Evolutionary conservation across 2,113 vertebrate genomes (phyloP), one percentile per base, ranked within the genome.

Genomic region (Bubalus kerabau): DNA sequence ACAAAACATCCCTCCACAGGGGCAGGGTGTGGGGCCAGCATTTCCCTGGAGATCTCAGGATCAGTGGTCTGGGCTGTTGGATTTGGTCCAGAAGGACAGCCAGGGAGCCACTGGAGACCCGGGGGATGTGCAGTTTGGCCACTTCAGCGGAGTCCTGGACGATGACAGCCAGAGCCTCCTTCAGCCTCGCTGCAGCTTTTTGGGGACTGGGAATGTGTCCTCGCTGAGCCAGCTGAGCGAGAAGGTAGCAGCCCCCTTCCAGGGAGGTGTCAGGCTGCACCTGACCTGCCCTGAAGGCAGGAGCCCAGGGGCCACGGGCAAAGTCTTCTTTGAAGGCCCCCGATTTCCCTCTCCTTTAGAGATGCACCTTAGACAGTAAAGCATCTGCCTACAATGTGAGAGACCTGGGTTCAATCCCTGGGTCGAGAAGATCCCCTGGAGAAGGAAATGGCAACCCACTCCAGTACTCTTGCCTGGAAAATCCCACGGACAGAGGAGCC

Each of bases 241-340:
- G 86, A 36, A 17, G 8, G 15, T 7, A 50, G 40, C 16, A 10
- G 12, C 67, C 60, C 82, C 71, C 17, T 64, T 15, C 74, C 86
- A 14, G 83, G 43, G 89, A 83, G 92, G 59, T 93, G 93, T 57
- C 87, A 60, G 87, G 90, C 91, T 96, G 28, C 97, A 24, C 30
- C 96, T 94, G 67, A 74, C 96, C 83, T 94, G 67, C 40, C 96
- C 83, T 80, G 90, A 36, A 56, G 48, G 56, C 36, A 43, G 56
- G 24, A 28, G 9, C 5, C 7, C 56, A 28, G n/a, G 56, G 16
- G 83, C 16, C 56, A 46, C 6, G 28, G 8, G 5, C 15, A 26
- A 8, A 17, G 13, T 40, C 24, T 59, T 57, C n/a, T 84, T 57
- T 40, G 8, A 56, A 83, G 21, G n/a, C 23, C 82, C 54, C 81